Evolutionary conservation across 2,888 invertebrate genomes (phyloP).

Genomic region (Polydrusus cervinus): DNA sequence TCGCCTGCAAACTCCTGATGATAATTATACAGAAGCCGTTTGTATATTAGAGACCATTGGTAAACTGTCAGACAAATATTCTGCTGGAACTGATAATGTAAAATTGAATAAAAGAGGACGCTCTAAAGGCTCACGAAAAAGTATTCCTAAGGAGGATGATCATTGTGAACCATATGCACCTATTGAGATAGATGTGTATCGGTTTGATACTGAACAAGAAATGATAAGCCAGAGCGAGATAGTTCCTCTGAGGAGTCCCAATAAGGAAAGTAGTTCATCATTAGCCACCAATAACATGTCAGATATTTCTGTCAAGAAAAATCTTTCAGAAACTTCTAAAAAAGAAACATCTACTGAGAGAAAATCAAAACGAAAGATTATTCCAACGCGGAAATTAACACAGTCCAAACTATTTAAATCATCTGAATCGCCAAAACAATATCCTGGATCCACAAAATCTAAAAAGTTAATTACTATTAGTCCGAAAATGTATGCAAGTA

Average conservation of each 20-base stretch:
- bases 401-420: slow-evolving; percentile 24
- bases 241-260: slow-evolving; percentile 8
- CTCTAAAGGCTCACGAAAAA: background rate
- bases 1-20: background rate
- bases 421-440: background rate
- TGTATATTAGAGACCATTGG: background rate
- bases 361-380: slow-evolving; percentile 36
- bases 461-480: background rate
- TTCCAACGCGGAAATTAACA: slow-evolving; percentile 24
- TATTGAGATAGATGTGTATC: background rate
- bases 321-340: background rate
- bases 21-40: background rate
- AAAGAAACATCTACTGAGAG: background rate
- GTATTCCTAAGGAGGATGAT: background rate
- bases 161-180: background rate
- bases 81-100: background rate
- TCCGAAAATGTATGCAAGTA: too few species aligned
- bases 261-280: background rate
- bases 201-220: slow-evolving; percentile 2
- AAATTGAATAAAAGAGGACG: background rate
- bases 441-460: background rate
- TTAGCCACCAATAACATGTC: background rate
- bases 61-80: too few species aligned
- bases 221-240: background rate
- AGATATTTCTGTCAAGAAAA: background rate